These are phyloP conservation scores for Tangara arthus DNA, from an alignment of 2,797 vertebrate genomes.

Conservation along the genomic window DNA sequence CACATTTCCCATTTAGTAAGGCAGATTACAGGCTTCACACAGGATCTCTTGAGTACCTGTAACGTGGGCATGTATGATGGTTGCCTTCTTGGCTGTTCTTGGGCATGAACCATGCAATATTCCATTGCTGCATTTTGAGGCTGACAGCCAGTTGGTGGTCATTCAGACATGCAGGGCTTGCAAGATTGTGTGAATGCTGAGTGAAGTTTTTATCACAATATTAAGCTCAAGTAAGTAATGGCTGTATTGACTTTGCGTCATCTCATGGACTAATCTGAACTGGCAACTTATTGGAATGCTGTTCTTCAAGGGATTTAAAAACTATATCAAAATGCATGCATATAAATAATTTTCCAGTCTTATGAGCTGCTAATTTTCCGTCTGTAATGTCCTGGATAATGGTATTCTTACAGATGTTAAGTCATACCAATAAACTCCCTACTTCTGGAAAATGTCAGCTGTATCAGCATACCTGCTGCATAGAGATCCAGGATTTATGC, in stretches of 20 bases:
- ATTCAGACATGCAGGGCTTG: not conserved
- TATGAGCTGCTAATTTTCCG: not conserved
- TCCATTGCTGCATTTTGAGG: not conserved
- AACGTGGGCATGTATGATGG: not conserved
- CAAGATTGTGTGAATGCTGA: not conserved
- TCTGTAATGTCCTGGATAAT: not conserved
- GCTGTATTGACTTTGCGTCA: not conserved
- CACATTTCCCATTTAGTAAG: not conserved
- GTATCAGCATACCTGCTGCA: not conserved
- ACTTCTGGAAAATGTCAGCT: not conserved
- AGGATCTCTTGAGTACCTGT: not conserved
- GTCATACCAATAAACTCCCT: not conserved
- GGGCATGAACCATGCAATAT: not conserved
- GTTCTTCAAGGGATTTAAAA: not conserved
- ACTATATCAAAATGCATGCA: not conserved
- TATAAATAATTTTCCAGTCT: not conserved
- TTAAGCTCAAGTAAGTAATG: not conserved
- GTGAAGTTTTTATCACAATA: not conserved
- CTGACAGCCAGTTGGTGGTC: not conserved
- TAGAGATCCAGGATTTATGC: not conserved
- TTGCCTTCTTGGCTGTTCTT: not conserved
- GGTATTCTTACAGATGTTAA: not conserved
- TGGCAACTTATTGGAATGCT: not conserved
- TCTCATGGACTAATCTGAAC: not conserved
- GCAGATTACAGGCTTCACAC: not conserved